Conservation (phyloP, 2,797 vertebrate species). For the Sebastes matsubarae region DNA sequence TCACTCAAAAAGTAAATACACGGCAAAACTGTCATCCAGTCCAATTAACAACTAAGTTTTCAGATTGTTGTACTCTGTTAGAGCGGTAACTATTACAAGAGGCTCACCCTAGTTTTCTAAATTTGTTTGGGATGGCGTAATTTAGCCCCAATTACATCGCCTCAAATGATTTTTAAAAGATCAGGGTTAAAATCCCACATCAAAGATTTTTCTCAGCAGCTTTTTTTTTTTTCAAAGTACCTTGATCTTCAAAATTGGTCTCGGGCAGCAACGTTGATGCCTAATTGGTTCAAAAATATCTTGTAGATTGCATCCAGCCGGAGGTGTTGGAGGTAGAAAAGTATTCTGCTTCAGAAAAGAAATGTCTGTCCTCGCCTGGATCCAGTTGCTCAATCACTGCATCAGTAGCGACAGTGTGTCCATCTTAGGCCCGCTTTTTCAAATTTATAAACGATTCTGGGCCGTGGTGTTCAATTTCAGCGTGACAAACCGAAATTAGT, state of each 20-base stretch:
- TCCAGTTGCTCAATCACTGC: conserved; percentile 41
- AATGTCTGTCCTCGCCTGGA: conserved; percentile 55
- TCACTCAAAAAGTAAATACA: conserved; percentile 36
- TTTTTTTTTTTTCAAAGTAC: conserved; percentile 66
- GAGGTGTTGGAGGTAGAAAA: conserved; percentile 65
- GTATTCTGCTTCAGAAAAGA: conserved; percentile 61
- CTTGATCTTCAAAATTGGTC: conserved; percentile 82
- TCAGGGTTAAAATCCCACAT: conserved; percentile 79
- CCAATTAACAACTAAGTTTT: conserved; percentile 63
- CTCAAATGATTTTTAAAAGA: conserved; percentile 78
- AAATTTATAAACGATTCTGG: neutral
- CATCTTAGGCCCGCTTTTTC: conserved; percentile 1
- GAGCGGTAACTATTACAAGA: conserved; percentile 63
- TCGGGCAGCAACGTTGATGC: conserved; percentile 73
- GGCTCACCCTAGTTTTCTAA: conserved; percentile 71
- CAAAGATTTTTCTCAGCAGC: conserved; percentile 75
- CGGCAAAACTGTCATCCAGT: conserved; percentile 39
- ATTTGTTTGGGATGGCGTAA: conserved; percentile 81
- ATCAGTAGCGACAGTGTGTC: conserved; percentile 34
- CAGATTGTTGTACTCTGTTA: conserved; percentile 51
- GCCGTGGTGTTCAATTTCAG: neutral
- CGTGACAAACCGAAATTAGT: neutral
- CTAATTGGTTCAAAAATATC: conserved; percentile 81
- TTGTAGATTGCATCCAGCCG: conserved; percentile 74
- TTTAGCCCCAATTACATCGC: conserved; percentile 78